Evolutionary conservation across 2,797 vertebrate species (phyloP).

Genomic region (Danio albolineatus): DNA sequence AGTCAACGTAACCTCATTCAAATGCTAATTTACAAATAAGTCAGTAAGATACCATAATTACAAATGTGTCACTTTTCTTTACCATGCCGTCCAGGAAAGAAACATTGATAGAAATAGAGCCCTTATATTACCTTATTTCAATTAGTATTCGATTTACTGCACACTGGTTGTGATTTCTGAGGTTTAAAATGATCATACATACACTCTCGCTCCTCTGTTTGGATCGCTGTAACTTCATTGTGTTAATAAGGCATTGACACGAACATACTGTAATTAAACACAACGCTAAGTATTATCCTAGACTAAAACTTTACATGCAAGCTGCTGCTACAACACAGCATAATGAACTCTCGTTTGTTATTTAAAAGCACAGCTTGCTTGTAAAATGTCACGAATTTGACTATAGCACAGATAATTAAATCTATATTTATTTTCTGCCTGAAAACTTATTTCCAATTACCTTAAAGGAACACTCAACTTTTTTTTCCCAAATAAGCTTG

Average conservation of each 20-base stretch:
- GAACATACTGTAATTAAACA: constrained; percentile 27
- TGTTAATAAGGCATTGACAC: constrained; percentile 40
- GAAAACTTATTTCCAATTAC: not conserved
- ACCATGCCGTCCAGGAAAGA: not conserved
- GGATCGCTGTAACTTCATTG: constrained; percentile 10
- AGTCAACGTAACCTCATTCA: not conserved
- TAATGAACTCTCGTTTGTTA: not conserved
- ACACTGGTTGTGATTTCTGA: not conserved
- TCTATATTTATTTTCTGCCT: not conserved
- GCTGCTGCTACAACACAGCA: constrained; percentile 17
- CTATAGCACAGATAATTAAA: not conserved
- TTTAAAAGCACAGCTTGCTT: constrained; percentile 24
- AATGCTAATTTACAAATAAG: not conserved
- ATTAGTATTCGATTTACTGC: not conserved
- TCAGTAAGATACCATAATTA: not conserved
- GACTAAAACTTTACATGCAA: constrained; percentile 13
- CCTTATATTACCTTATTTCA: constrained; percentile 54
- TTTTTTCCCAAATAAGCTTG: too few relatives aligned
- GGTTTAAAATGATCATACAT: constrained; percentile 7
- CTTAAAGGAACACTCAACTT: too few relatives aligned
- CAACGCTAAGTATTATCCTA: constrained; percentile 28
- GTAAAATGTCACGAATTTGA: not conserved
- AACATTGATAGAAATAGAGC: constrained; percentile 52
- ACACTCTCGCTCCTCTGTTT: constrained; percentile 32
- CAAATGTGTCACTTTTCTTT: not conserved